Conservation (phyloP, 2,113 vertebrate species). For the Octodon degus region DNA sequence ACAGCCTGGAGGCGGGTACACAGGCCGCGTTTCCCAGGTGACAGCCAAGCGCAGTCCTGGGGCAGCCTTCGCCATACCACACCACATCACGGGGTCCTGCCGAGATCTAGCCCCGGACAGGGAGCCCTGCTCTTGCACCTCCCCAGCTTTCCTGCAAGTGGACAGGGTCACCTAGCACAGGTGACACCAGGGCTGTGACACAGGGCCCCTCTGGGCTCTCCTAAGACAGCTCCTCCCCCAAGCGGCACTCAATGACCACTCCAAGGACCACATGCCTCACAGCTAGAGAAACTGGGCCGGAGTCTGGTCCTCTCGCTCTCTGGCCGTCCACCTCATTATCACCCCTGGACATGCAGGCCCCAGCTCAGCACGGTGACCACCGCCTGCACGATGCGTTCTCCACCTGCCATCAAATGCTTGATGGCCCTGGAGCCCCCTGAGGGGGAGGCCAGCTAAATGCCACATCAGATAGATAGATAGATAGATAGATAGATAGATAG, state of each 20-base stretch:
- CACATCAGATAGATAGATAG: neutral
- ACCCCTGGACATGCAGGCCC: neutral
- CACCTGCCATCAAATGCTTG: neutral
- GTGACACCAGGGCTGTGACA: neutral
- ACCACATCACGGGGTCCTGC: neutral
- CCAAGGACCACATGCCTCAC: neutral
- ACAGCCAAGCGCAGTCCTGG: neutral
- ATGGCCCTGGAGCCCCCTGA: neutral
- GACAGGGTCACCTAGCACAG: neutral
- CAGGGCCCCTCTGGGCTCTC: neutral
- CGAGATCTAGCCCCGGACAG: neutral
- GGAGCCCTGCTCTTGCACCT: too few species aligned
- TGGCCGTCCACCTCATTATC: neutral
- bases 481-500: too few species aligned
- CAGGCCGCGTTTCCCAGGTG: neutral
- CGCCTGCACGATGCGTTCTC: neutral
- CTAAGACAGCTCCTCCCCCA: too few species aligned
- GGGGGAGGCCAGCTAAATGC: rapidly evolving
- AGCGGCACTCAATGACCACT: neutral
- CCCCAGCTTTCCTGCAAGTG: neutral
- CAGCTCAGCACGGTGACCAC: neutral
- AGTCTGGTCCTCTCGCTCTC: neutral
- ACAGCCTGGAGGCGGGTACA: neutral
- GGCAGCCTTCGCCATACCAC: neutral
- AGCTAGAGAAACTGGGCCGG: neutral